Evolutionary conservation across 2,888 invertebrate species (phyloP).

Genomic region (Biston stratarius): DNA sequence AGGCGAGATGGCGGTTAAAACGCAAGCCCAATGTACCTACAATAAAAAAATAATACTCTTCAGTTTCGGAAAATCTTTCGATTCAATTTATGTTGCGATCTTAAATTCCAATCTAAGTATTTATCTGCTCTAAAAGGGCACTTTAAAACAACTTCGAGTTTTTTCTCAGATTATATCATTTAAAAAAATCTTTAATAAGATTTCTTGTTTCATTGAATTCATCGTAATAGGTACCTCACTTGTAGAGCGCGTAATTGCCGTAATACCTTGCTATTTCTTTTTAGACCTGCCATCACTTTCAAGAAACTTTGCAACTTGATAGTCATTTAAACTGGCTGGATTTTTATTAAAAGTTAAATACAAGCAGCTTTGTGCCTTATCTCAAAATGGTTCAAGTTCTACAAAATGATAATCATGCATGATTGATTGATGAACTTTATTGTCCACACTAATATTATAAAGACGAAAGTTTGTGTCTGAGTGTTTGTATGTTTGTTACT

Average conservation of each 20-base stretch:
- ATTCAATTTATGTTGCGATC: conserved; percentile 7
- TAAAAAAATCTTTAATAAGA: conserved; percentile 6
- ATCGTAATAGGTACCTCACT: conserved; percentile 14
- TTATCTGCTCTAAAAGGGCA: not conserved
- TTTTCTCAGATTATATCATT: conserved; percentile 22
- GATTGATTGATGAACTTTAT: too few relatives aligned
- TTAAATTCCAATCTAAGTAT: conserved; percentile 3
- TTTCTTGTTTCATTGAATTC: conserved; percentile 12
- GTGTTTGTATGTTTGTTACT: too few relatives aligned
- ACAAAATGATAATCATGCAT: too few relatives aligned
- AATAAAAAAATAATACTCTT: too few relatives aligned
- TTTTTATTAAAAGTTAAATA: conserved; percentile 31
- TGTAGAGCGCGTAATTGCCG: conserved; percentile 29
- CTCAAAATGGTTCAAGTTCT: not conserved
- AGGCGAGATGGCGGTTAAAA: too few relatives aligned
- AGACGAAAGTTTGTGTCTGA: too few relatives aligned
- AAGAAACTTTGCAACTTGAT: conserved; percentile 48
- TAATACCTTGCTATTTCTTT: conserved; percentile 22
- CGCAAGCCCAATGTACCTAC: too few relatives aligned
- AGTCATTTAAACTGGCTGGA: conserved; percentile 37
- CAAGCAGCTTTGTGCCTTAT: not conserved
- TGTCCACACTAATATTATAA: too few relatives aligned
- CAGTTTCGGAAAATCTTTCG: not conserved
- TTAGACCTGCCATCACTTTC: conserved; percentile 41
- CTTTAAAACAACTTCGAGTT: not conserved